A percentile compares a stretch with the other conserved stretches of the same genome.
Conservation (phyloP, 2,797 vertebrate species). For the Mycteria americana region DNA sequence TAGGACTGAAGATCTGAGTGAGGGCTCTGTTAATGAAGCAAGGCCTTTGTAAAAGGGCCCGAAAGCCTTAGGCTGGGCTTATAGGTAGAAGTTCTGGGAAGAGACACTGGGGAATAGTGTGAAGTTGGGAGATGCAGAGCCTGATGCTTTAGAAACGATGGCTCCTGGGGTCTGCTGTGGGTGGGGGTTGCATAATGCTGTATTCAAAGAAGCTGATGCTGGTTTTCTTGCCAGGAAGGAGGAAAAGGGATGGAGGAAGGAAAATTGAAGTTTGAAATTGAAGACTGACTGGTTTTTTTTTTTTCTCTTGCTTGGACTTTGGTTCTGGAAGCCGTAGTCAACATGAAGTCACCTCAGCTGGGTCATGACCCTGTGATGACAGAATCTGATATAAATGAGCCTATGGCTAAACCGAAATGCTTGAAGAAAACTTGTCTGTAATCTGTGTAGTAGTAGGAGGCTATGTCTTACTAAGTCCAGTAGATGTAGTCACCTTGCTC, state of each 20-base stretch:
- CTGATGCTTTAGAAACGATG: neutral
- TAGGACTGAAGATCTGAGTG: neutral
- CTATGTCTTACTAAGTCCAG: neutral
- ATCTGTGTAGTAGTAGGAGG: neutral
- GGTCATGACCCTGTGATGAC: neutral
- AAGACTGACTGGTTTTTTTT: neutral
- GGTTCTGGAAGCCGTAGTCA: neutral
- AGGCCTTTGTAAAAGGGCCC: neutral
- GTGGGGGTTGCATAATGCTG: neutral
- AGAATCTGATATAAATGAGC: neutral
- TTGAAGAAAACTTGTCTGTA: neutral
- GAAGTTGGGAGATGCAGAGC: neutral
- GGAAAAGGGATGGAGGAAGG: neutral
- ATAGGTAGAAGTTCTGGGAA: neutral
- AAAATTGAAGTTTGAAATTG: neutral
- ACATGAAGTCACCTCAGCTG: neutral
- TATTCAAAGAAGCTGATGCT: neutral
- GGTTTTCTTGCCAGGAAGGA: neutral
- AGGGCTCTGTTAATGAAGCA: neutral
- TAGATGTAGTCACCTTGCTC: neutral
- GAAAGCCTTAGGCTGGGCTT: neutral
- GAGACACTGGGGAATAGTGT: neutral
- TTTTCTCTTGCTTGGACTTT: neutral
- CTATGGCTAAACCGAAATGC: neutral
- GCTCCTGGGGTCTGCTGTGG: neutral